These are phyloP conservation scores for Neotoxoptera formosana DNA, from an alignment of 1,140 invertebrate species.

Conservation along the genomic window DNA sequence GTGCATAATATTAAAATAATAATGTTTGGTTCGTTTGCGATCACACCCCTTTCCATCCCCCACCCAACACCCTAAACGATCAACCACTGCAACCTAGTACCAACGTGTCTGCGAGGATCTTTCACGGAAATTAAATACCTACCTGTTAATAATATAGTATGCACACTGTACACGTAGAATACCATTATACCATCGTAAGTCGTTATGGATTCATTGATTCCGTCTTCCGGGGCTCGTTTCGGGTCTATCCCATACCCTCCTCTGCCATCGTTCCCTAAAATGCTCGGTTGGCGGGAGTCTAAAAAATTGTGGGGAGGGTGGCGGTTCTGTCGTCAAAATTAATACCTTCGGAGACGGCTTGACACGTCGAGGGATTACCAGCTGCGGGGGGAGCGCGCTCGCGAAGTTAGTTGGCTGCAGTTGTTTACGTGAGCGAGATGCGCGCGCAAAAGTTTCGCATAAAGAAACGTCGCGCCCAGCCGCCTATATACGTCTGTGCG, in stretches of 20 bases:
- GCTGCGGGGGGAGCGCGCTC: neutral
- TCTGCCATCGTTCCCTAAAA: neutral
- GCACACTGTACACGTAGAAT: neutral
- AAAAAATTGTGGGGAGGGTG: neutral
- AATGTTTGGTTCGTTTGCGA: too few relatives aligned
- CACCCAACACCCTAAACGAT: neutral
- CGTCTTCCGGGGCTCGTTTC: neutral
- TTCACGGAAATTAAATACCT: neutral
- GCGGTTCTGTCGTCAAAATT: neutral
- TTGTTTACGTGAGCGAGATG: neutral
- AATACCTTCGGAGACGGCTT: slow-evolving; percentile 33
- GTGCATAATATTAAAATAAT: too few relatives aligned
- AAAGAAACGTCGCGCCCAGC: neutral
- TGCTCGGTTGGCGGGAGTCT: neutral
- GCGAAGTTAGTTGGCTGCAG: neutral
- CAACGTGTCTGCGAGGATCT: neutral
- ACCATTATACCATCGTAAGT: neutral
- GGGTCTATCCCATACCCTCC: neutral
- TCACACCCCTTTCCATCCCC: too few relatives aligned
- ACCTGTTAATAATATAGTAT: neutral
- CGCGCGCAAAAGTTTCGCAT: neutral
- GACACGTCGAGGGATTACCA: slow-evolving; percentile 20
- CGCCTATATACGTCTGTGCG: neutral
- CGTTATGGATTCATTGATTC: neutral
- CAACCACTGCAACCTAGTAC: too few relatives aligned